Percentiles rank a stretch among this genome's conserved stretches.
These are phyloP conservation scores for Temnopleurus reevesii DNA, from an alignment of 53 echinoderm and acorn worm genomes.

Conservation along the genomic window DNA sequence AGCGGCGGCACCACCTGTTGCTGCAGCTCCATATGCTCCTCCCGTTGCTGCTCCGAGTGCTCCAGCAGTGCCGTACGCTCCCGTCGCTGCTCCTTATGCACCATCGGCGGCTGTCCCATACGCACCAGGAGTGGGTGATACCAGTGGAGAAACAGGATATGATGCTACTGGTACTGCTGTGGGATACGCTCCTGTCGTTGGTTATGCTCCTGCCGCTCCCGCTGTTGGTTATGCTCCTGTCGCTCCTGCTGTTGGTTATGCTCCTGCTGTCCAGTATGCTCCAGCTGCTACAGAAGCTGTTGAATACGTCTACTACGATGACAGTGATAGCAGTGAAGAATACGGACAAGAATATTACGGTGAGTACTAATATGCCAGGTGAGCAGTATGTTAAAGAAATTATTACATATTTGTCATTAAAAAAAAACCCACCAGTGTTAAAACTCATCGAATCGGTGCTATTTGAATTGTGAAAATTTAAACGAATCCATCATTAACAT, in stretches of 20 bases:
- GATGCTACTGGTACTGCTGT: too few relatives aligned
- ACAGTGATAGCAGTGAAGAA: constrained; percentile 31
- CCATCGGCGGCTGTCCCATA: neutral
- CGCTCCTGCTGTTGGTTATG: neutral
- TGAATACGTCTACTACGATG: neutral
- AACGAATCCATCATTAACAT: too few relatives aligned
- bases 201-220: constrained; percentile 13
- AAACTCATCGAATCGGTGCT: too few relatives aligned
- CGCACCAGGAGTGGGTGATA: neutral
- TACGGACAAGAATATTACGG: neutral
- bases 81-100: neutral
- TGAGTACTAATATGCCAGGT: neutral
- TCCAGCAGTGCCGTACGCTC: neutral
- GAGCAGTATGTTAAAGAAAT: neutral
- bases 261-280: neutral
- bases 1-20: neutral
- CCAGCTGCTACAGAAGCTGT: neutral
- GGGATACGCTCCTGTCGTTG: neutral
- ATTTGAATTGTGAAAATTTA: too few relatives aligned
- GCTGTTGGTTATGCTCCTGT: neutral
- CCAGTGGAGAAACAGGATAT: neutral
- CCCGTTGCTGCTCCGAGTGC: neutral
- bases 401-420: too few relatives aligned
- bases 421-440: too few relatives aligned
- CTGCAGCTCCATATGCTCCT: neutral